Evolutionary conservation across 23 tunicate species (phyloP), one percentile per base, ranked within the genome.

Genomic region (Diplosoma virens): DNA sequence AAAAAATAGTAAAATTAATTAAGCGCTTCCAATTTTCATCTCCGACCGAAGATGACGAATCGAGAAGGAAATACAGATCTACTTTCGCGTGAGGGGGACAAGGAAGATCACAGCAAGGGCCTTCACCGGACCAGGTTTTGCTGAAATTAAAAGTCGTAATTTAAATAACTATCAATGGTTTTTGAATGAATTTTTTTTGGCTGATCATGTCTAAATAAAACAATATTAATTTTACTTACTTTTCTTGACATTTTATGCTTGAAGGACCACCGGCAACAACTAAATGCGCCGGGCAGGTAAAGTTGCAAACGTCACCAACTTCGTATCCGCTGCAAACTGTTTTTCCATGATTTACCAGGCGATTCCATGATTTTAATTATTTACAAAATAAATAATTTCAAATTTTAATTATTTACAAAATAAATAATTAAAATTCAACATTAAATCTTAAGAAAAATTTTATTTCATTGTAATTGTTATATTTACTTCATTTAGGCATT

Each of bases 71-170:
- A 48, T 79, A 30, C 20, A 85, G 67, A 46, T 85, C 91, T 5
- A 85, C 91, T 37, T 66, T 72, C 6, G 91, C 91, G 47, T 85
- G 81, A 21, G 91, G 91, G n/a, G 91, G 91, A 48, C 91, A 85
- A 66, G 46, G 81, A 32, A 85, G 84, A 37, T 85, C 91, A 37
- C 91, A 85, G 30, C 91, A 85, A 21, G 91, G 91, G 3, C 41
- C 67, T 0, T 71, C 37, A 21, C 30, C 76, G 0, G 79, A 24
- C 91, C 91, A 85, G n/a, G 76, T 59, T 30, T 69, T 21, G 58
- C 86, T 81, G 61, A 28, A 63, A 63, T 27, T 4, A 11, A 56
- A 56, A 41, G 14, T 41, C 14, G 50, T 14, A n/a, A n/a, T n/a
- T n/a, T n/a, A n/a, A n/a, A n/a, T n/a, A n/a, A n/a, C n/a, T n/a